Percentiles rank a stretch among this genome's conserved stretches.
Evolutionary conservation across 1,140 invertebrate species (phyloP).

Genomic region (Grapholita molesta): DNA sequence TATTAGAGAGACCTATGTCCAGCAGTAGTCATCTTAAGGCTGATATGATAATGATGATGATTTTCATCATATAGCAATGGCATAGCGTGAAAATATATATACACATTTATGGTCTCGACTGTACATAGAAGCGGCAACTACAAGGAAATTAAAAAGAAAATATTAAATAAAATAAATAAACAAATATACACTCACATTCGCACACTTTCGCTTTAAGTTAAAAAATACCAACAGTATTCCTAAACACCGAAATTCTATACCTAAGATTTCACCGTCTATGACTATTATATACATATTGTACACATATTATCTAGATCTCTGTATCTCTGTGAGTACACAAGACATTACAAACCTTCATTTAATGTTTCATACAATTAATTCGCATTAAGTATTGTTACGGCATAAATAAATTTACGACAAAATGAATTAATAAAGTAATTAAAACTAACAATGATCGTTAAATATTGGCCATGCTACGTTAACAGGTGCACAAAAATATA

Average conservation of each 20-base stretch:
- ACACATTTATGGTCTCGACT: not conserved
- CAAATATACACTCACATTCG: slow-evolving; percentile 39
- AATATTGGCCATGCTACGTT: slow-evolving; percentile 36
- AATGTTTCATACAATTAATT: slow-evolving; percentile 4
- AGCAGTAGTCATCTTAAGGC: too few relatives aligned
- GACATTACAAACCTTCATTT: slow-evolving; percentile 3
- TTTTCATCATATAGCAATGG: too few relatives aligned
- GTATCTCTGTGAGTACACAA: slow-evolving; percentile 9
- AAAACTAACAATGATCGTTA: not conserved
- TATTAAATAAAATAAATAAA: slow-evolving; percentile 22
- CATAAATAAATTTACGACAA: not conserved
- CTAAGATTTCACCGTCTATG: slow-evolving; percentile 43
- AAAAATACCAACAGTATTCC: slow-evolving; percentile 41
- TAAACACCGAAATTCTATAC: slow-evolving; percentile 47
- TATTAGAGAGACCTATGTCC: too few relatives aligned
- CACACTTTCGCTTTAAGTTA: slow-evolving; percentile 38
- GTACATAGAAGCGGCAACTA: not conserved
- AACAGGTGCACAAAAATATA: slow-evolving; percentile 47
- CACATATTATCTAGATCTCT: slow-evolving; percentile 19
- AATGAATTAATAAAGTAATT: not conserved
- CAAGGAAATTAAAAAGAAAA: not conserved
- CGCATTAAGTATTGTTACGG: not conserved
- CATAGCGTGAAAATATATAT: not conserved
- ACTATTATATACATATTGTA: slow-evolving; percentile 53
- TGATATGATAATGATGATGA: too few relatives aligned